Percentiles rank a stretch among this genome's conserved stretches.
Conservation (phyloP, 2,888 invertebrate species). For the Agrochola macilenta region DNA sequence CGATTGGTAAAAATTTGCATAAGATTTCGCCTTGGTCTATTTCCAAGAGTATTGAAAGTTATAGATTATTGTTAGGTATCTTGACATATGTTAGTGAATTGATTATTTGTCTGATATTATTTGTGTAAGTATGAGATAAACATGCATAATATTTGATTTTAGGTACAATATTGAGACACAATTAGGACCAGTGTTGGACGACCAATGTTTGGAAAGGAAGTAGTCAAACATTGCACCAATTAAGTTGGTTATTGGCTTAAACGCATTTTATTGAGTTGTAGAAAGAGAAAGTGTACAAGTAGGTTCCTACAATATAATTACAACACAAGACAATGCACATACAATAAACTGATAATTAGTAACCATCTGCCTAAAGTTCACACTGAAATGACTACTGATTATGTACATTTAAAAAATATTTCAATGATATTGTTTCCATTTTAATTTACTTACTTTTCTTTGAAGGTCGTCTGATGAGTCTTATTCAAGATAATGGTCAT, state of each 20-base stretch:
- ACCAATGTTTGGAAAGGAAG: background rate
- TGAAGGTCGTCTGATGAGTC: background rate
- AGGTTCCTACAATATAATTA: background rate
- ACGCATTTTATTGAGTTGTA: background rate
- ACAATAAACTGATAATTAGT: conserved; percentile 10
- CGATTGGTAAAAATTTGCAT: conserved; percentile 59
- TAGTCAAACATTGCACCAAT: conserved; percentile 13
- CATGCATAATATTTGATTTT: background rate
- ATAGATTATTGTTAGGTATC: conserved; percentile 41
- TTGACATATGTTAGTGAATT: conserved; percentile 13
- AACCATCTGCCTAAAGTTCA: background rate
- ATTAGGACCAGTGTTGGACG: conserved; percentile 11
- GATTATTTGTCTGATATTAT: conserved; percentile 6
- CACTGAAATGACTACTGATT: conserved; percentile 19
- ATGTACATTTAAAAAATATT: background rate
- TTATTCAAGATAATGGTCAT: conserved; percentile 10
- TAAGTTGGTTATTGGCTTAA: conserved; percentile 15
- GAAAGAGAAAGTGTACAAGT: conserved; percentile 43
- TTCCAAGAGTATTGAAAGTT: conserved; percentile 47
- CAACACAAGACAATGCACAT: conserved; percentile 32
- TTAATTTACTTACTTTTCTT: background rate
- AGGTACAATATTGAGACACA: background rate
- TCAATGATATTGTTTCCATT: background rate
- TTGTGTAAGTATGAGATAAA: background rate
- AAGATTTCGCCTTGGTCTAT: conserved; percentile 58